These are phyloP conservation scores for Enteromius viviparus DNA, from an alignment of 2,797 vertebrate genomes.

Conservation along the genomic window DNA sequence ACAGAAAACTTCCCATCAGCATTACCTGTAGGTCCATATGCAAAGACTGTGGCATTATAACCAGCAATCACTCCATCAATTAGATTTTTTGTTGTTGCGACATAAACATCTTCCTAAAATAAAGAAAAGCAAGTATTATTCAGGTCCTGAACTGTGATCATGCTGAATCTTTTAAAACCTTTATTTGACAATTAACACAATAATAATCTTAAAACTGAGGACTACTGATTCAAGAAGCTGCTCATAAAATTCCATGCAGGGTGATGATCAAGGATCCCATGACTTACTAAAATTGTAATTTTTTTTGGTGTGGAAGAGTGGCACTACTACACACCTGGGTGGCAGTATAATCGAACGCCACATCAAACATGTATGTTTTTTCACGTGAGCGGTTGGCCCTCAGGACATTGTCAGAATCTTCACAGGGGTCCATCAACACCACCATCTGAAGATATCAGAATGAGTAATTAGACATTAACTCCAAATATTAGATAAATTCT, in stretches of 20 bases:
- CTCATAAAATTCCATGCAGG: neutral
- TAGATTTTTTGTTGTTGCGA: constrained; percentile 87
- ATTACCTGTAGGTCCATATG: constrained; percentile 93
- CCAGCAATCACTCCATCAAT: constrained; percentile 89
- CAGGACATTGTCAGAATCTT: constrained; percentile 86
- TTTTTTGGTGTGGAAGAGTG: neutral
- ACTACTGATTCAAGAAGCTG: neutral
- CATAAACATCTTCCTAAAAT: constrained; percentile 88
- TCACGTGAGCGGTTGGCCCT: constrained; percentile 87
- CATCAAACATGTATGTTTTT: constrained; percentile 91
- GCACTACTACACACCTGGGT: constrained; percentile 75
- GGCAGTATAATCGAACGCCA: constrained; percentile 87
- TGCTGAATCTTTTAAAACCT: neutral
- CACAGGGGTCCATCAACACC: constrained; percentile 91
- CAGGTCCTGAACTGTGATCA: neutral
- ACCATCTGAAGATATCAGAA: constrained; percentile 79
- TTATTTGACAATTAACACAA: neutral
- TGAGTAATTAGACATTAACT: constrained; percentile 13
- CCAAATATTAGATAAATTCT: neutral
- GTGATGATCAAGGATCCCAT: neutral
- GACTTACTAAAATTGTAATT: neutral
- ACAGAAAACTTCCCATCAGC: neutral
- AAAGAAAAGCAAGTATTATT: neutral
- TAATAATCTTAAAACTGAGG: neutral
- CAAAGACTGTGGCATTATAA: constrained; percentile 91